Conservation (phyloP, 2,113 vertebrate species). For the Thomomys bottae region DNA sequence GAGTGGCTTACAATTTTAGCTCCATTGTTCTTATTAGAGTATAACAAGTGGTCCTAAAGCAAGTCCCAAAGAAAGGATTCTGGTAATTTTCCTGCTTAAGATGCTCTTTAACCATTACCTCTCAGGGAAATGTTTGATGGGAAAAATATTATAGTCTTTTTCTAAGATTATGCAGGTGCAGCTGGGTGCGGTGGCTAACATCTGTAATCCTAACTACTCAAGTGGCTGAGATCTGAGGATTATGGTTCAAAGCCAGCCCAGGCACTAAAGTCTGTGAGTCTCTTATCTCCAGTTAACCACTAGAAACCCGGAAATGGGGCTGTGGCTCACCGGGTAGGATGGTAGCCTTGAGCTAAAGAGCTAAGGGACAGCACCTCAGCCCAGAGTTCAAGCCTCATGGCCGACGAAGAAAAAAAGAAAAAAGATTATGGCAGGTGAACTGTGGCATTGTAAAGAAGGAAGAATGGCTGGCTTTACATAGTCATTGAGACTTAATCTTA, state of each 20-base stretch:
- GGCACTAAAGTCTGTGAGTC: too few relatives aligned
- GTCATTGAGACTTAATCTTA: not conserved
- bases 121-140: not conserved
- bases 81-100: not conserved
- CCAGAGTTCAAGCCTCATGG: too few relatives aligned
- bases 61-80: constrained; percentile 22
- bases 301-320: too few relatives aligned
- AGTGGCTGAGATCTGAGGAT: too few relatives aligned
- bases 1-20: constrained; percentile 19
- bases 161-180: not conserved
- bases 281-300: too few relatives aligned
- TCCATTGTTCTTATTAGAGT: not conserved
- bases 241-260: too few relatives aligned
- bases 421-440: not conserved
- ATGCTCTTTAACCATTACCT: not conserved
- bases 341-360: too few relatives aligned
- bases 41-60: not conserved
- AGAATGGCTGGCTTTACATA: not conserved
- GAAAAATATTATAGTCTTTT: not conserved
- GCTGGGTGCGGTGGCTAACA: too few relatives aligned
- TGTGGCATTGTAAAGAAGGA: not conserved
- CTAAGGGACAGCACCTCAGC: too few relatives aligned
- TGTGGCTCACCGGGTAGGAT: too few relatives aligned
- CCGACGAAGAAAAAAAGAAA: too few relatives aligned
- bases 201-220: too few relatives aligned